Evolutionary conservation across 2,888 invertebrate species (phyloP).

Genomic region (Griposia aprilina): DNA sequence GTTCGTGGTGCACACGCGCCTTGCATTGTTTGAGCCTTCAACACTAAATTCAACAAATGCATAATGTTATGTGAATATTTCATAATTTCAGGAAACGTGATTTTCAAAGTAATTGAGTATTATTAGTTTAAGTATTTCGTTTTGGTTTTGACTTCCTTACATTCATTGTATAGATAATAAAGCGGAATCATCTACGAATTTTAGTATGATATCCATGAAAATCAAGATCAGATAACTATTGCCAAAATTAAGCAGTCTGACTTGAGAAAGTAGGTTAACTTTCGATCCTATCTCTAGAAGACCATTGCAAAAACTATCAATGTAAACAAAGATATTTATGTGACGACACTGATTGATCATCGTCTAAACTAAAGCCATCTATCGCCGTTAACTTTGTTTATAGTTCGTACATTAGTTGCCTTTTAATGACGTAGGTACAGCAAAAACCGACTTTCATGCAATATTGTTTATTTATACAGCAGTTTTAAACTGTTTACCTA

Average conservation of each 20-base stretch:
- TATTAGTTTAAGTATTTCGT: not conserved
- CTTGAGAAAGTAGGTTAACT: constrained; percentile 27
- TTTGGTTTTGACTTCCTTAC: not conserved
- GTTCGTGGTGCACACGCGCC: not conserved
- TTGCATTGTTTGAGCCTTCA: not conserved
- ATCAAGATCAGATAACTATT: not conserved
- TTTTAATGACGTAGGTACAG: constrained; percentile 27
- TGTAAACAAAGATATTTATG: constrained; percentile 43
- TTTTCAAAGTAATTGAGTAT: not conserved
- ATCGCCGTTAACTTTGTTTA: constrained; percentile 43
- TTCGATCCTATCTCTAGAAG: constrained; percentile 16
- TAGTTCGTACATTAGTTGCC: constrained; percentile 14
- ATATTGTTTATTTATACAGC: constrained; percentile 40
- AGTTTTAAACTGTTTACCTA: constrained; percentile 43
- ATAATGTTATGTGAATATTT: not conserved
- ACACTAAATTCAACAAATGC: not conserved
- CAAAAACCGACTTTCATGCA: constrained; percentile 31
- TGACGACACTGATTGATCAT: constrained; percentile 51
- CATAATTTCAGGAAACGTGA: not conserved
- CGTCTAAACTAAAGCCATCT: constrained; percentile 2
- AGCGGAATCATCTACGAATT: not conserved
- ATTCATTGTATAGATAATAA: not conserved
- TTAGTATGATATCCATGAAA: not conserved
- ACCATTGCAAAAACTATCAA: constrained; percentile 33
- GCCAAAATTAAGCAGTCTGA: not conserved